Evolutionary conservation across 2,113 vertebrate genomes (phyloP).

Genomic region (Tychaedon coryphoeus): DNA sequence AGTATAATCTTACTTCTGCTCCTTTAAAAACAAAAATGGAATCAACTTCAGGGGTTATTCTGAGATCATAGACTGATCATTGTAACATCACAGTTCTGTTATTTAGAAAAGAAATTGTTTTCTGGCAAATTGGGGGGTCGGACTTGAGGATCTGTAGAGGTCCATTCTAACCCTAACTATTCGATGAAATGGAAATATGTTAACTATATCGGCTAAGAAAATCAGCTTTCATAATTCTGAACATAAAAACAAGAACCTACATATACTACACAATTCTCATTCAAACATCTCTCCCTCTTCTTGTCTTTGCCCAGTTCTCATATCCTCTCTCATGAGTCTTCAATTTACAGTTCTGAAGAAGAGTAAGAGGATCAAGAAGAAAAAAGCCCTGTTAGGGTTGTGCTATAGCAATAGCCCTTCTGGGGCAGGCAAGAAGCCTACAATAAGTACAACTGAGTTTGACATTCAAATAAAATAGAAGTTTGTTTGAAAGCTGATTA

Average conservation of each 20-base stretch:
- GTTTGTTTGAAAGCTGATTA: conserved; percentile 14
- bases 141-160: background rate
- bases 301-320: background rate
- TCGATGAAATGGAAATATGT: background rate
- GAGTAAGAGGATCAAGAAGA: background rate
- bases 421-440: background rate
- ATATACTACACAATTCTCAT: background rate
- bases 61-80: background rate
- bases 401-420: background rate
- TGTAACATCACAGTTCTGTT: background rate
- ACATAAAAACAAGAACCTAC: background rate
- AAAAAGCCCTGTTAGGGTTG: background rate
- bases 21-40: background rate
- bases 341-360: background rate
- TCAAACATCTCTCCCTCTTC: background rate
- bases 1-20: background rate
- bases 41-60: background rate
- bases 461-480: background rate
- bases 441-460: background rate
- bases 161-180: background rate
- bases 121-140: background rate
- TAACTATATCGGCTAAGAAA: background rate
- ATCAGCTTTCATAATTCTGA: background rate
- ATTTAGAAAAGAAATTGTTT: background rate
- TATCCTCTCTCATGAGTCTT: background rate